These are phyloP conservation scores for Graptemys geographica DNA, from an alignment of 2,797 vertebrate genomes.

Conservation along the genomic window DNA sequence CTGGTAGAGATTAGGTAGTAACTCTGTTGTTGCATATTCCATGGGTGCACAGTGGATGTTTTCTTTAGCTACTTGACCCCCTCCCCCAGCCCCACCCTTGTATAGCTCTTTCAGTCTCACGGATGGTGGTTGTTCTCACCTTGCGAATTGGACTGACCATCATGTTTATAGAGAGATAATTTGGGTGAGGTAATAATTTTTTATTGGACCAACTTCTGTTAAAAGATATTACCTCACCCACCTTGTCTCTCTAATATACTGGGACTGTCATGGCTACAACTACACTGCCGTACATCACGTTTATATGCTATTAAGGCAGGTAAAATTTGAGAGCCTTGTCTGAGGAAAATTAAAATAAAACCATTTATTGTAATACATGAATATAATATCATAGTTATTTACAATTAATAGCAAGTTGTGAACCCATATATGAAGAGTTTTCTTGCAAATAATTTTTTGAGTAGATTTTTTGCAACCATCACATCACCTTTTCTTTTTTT, in stretches of 20 bases:
- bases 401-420: background rate
- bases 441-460: background rate
- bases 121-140: background rate
- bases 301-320: background rate
- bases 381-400: background rate
- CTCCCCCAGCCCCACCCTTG: too few relatives aligned
- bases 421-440: background rate
- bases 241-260: background rate
- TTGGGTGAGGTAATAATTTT: background rate
- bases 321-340: background rate
- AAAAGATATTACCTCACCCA: background rate
- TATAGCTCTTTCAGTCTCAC: background rate
- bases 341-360: background rate
- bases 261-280: background rate
- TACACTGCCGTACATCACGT: background rate
- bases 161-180: background rate
- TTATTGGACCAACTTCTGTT: background rate
- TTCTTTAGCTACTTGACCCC: background rate
- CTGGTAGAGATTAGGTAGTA: background rate
- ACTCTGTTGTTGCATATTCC: background rate
- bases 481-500: conserved; percentile 39
- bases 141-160: background rate
- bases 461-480: background rate
- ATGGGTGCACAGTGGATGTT: background rate
- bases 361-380: background rate